These are phyloP conservation scores for Tachycineta bicolor DNA, from an alignment of 2,113 vertebrate species.

Conservation along the genomic window DNA sequence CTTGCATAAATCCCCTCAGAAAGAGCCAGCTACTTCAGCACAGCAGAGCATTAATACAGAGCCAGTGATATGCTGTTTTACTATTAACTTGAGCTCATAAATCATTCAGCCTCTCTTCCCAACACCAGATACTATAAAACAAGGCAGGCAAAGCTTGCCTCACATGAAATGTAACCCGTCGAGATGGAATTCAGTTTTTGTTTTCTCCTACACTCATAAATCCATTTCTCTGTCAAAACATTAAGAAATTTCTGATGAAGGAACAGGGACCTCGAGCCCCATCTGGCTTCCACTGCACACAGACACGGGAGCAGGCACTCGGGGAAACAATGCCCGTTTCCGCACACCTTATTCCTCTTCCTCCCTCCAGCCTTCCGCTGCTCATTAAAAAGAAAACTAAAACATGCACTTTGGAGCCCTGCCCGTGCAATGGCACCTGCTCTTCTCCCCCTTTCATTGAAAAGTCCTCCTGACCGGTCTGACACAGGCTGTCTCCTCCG, in stretches of 20 bases:
- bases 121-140: slow-evolving; percentile 44
- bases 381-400: not conserved
- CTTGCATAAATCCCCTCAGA: slow-evolving; percentile 1
- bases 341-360: not conserved
- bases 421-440: not conserved
- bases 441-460: not conserved
- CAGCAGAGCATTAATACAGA: not conserved
- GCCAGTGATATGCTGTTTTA: slow-evolving; percentile 18
- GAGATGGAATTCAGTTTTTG: not conserved
- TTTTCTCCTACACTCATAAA: not conserved
- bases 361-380: not conserved
- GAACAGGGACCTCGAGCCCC: not conserved
- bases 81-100: slow-evolving; percentile 46
- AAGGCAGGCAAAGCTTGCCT: not conserved
- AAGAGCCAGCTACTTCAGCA: slow-evolving; percentile 8
- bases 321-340: not conserved
- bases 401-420: not conserved
- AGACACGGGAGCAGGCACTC: not conserved
- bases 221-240: not conserved
- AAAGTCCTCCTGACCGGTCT: not conserved
- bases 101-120: slow-evolving; percentile 33
- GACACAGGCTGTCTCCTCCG: not conserved
- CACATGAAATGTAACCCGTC: not conserved
- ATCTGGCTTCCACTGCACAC: not conserved
- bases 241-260: not conserved